Evolutionary conservation across 2,888 invertebrate genomes (phyloP), one percentile per base, ranked within the genome.

Genomic region (Cremastinae sp.): DNA sequence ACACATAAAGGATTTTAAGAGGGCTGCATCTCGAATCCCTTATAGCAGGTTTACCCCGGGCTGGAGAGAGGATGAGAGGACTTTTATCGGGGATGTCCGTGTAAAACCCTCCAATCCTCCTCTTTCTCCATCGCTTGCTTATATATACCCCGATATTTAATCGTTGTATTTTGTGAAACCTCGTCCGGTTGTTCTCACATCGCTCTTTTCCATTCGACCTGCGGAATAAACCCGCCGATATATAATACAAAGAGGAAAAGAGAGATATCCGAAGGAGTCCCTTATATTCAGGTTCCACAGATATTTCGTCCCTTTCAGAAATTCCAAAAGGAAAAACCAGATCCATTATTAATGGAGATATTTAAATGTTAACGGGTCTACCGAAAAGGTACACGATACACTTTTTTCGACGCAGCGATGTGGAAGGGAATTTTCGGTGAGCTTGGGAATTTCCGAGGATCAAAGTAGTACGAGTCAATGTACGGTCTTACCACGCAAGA

Each of bases 21-120:
- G 69, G 68, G 64, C 69, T 56, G 58, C 56, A 72, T 62, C 62
- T 68, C 43, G 68, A 66, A 65, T 55, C 69, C 43, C 73, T 73
- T 45, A 53, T 58, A 69, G 69, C 37, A 41, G 47, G 28, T 53
- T 75, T 43, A 59, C 55, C 47, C 53, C 53, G 62, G 55, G 45
- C 22, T 22, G 7, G 61, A 49, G 61, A 49, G 43, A 62, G 45
- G 59, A 69, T 59, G 56, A 53, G 62, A 69, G 28, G 64, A 72
- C 73, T 73, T 73, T 73, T 76, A 76, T 76, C 75, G 75, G 9
- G 45, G 37, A 53, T 53, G 64, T 69, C 64, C 64, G 69, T 47
- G 51, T 41, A 41, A 28, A 49, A 64, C 64, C 39, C 58, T 47
- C 53, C n/a, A 18, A 35, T 56, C 49, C 66, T 45, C 16, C 14